These are phyloP conservation scores for Pteropus alecto DNA, from an alignment of 2,113 vertebrate species.

Conservation along the genomic window DNA sequence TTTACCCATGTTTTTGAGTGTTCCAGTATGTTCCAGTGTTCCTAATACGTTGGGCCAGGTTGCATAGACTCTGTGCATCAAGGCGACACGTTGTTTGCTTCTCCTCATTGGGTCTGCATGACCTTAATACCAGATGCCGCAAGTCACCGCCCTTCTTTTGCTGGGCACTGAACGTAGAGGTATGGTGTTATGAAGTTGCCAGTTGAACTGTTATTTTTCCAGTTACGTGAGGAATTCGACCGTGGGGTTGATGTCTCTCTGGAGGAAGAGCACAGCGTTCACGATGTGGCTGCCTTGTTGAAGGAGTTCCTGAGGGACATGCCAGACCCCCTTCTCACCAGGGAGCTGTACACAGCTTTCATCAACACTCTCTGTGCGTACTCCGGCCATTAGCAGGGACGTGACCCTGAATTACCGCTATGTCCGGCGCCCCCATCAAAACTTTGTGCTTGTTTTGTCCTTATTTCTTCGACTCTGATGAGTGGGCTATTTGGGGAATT, in stretches of 20 bases:
- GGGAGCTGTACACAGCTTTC: constrained; percentile 96
- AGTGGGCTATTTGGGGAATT: constrained; percentile 12
- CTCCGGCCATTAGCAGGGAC: not conserved
- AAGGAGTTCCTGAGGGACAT: constrained; percentile 98
- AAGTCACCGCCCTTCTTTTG: not conserved
- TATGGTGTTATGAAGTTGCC: not conserved
- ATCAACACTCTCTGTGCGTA: constrained; percentile 93
- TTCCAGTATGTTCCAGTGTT: not conserved
- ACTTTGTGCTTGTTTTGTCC: not conserved
- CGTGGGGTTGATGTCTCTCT: constrained; percentile 92
- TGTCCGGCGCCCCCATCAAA: not conserved
- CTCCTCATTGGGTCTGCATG: not conserved
- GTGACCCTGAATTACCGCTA: not conserved
- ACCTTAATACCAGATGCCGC: not conserved
- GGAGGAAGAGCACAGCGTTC: constrained; percentile 95
- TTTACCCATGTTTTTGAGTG: not conserved
- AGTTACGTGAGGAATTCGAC: constrained; percentile 97
- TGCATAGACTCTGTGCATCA: not conserved
- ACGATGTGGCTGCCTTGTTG: constrained; percentile 95
- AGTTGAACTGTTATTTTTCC: constrained; percentile 58
- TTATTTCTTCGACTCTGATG: constrained; percentile 39
- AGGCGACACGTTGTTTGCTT: not conserved
- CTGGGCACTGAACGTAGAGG: not conserved
- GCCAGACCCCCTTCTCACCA: constrained; percentile 95
- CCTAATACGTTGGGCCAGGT: not conserved